Base-by-base conservation (phyloP, 2,113 vertebrate species). In the Camelus bactrianus region DNA sequence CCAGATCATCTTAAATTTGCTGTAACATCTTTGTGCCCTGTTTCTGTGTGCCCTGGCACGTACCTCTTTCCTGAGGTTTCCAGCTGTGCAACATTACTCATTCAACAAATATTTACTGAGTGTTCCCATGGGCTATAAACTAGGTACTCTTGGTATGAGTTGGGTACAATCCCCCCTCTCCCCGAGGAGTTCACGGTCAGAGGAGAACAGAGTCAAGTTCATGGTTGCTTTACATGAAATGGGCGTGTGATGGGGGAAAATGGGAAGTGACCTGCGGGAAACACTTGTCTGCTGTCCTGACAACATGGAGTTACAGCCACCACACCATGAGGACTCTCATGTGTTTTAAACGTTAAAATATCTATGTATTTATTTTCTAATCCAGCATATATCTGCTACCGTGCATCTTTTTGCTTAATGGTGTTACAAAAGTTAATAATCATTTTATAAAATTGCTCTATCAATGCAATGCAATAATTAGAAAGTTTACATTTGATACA, bases 161-260 rank as follows among this genome's bases (percentile, higher is more conserved):
- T 0, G 0, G 65, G 15, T 48, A 70, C 30, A 30, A 11, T 17
- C 4, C 26, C 0, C 13, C 12, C 7, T 54, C 12, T 15, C 24
- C 32, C 0, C 62, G 17, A 58, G 87, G 48, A 32, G 30, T 48
- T n/a, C 16, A 73, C 3, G 0, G 7, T 84, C 17, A 16, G 38
- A 24, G 38, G 22, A 76, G 38, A 64, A 62, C 19, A 80, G 26
- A 72, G 5, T 13, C 54, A 64, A 60, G n/a, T 52, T n/a, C 1
- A 35, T 0, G 1, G 52, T 17, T n/a, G 54, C 20, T 38, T 38
- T 12, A 10, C 1, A 0, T 4, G 30, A 67, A 42, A n/a, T 2
- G 0, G 32, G 32, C 20, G 24, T 20, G 56, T 72, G 28, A 42
- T 30, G 32, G 72, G n/a, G 9, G 2, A 3, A 20, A 0, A 0